Conservation (phyloP, 2,888 invertebrate species). For the Galeopsomyia nigrocyanea region DNA sequence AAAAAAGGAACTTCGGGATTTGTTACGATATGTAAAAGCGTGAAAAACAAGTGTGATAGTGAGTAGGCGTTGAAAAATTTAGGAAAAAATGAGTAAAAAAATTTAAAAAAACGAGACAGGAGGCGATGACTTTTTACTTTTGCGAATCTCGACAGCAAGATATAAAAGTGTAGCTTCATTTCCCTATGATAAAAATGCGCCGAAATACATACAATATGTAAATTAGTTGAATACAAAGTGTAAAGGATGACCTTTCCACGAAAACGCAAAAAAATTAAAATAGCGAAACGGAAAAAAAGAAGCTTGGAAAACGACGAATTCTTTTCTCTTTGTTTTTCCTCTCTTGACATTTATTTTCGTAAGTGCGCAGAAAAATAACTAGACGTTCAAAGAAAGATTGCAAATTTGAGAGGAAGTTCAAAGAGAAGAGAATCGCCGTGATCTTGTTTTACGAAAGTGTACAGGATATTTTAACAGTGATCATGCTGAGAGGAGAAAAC, state of each 20-base stretch:
- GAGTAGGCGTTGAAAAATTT: conserved; percentile 38
- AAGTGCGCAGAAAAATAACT: conserved; percentile 11
- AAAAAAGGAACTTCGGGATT: conserved; percentile 25
- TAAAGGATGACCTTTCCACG: conserved; percentile 23
- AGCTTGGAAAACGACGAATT: neutral
- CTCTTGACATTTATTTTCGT: conserved; percentile 42
- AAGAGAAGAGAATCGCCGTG: conserved; percentile 3
- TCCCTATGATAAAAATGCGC: conserved; percentile 27
- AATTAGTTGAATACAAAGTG: conserved; percentile 12
- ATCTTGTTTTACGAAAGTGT: conserved; percentile 29
- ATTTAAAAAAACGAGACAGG: conserved; percentile 19
- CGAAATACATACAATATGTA: conserved; percentile 33
- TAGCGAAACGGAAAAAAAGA: conserved; percentile 1
- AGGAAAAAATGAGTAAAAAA: conserved; percentile 30
- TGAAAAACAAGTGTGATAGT: conserved; percentile 35
- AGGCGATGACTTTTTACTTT: conserved; percentile 49
- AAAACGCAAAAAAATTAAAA: conserved; percentile 33
- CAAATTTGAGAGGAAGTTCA: conserved; percentile 17
- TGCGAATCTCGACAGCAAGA: conserved; percentile 44
- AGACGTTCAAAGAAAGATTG: neutral
- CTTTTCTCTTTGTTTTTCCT: conserved; percentile 24
- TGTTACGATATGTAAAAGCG: conserved; percentile 25
- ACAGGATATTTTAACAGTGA: conserved; percentile 24
- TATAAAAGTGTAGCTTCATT: conserved; percentile 30
- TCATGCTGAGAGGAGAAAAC: conserved; percentile 37